Percentiles rank a stretch among this genome's conserved stretches.
phyloP scores from a whole-genome alignment of 2,888 invertebrate genomes.

The Drosophila mulleri region DNA sequence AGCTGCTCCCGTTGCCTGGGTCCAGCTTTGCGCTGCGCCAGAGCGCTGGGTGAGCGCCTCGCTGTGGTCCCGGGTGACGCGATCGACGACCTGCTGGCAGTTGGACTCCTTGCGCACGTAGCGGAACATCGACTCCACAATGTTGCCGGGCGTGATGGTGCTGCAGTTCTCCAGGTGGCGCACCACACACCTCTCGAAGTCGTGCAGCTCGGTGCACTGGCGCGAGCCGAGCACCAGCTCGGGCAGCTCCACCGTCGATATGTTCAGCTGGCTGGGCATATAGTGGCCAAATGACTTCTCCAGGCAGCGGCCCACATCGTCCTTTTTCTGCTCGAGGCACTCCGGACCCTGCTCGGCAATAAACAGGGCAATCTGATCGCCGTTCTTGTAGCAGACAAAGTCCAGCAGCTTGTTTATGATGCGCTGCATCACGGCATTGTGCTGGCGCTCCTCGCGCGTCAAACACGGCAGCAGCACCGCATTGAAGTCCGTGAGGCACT shows the following conservation, averaged over 20 bases:
- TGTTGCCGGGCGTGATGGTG: constrained; percentile 91
- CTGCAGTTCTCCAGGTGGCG: constrained; percentile 87
- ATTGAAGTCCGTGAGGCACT: constrained; percentile 88
- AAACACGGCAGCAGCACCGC: constrained; percentile 88
- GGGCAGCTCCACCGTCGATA: constrained; percentile 84
- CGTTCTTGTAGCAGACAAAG: constrained; percentile 91
- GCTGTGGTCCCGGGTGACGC: constrained; percentile 27
- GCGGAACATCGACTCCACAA: constrained; percentile 90
- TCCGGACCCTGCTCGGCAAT: constrained; percentile 91
- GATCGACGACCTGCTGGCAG: constrained; percentile 84
- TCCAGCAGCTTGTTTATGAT: constrained; percentile 86
- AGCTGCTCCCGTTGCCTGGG: background rate
- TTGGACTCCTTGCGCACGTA: constrained; percentile 89
- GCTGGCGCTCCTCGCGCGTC: constrained; percentile 87
- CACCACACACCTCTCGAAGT: constrained; percentile 79
- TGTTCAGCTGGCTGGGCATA: constrained; percentile 82
- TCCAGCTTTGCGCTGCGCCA: background rate
- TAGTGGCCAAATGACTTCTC: constrained; percentile 87
- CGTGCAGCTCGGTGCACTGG: constrained; percentile 79
- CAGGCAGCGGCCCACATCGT: constrained; percentile 87
- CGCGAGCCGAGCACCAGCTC: constrained; percentile 87
- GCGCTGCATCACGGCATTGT: constrained; percentile 87
- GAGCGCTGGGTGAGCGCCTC: constrained; percentile 3
- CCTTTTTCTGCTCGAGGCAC: constrained; percentile 88
- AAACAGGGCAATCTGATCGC: constrained; percentile 92